Evolutionary conservation across 2,797 vertebrate genomes (phyloP).

Genomic region (Pseudomugil gertrudae): DNA sequence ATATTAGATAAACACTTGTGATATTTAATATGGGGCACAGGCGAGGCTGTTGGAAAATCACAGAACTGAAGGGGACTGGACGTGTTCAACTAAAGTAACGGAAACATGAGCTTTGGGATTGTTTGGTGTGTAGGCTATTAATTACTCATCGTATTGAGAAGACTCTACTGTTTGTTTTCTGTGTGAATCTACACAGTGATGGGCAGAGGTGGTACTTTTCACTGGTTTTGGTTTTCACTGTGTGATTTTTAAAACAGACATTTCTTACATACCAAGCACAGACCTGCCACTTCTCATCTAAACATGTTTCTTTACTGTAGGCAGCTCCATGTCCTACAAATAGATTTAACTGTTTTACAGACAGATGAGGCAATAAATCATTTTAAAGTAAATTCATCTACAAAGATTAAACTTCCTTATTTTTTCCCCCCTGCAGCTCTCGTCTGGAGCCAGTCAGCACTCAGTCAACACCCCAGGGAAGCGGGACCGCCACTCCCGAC

Average conservation of each 20-base stretch:
- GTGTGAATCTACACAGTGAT: background rate
- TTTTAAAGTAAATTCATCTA: background rate
- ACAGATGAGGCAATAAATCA: background rate
- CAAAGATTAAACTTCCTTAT: background rate
- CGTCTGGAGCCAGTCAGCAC: constrained; percentile 90
- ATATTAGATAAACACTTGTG: background rate
- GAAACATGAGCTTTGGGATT: background rate
- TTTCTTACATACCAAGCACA: too few relatives aligned
- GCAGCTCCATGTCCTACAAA: too few relatives aligned
- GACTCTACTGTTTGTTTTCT: background rate
- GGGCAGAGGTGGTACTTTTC: background rate
- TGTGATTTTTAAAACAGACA: too few relatives aligned
- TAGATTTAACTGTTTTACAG: too few relatives aligned
- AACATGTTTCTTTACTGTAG: too few relatives aligned
- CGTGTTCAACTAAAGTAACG: background rate
- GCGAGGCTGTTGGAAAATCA: background rate
- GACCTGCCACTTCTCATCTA: too few relatives aligned
- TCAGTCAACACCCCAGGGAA: constrained; percentile 88
- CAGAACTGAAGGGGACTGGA: background rate
- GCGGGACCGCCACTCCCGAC: constrained; percentile 89
- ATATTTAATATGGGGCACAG: background rate
- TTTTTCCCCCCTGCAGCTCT: constrained; percentile 79
- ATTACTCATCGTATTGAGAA: background rate
- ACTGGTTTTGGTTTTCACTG: too few relatives aligned
- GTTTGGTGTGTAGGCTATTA: background rate